phyloP scores from a whole-genome alignment of 37 sponge, comb jelly and placozoan genomes.

The Bolinopsis microptera region DNA sequence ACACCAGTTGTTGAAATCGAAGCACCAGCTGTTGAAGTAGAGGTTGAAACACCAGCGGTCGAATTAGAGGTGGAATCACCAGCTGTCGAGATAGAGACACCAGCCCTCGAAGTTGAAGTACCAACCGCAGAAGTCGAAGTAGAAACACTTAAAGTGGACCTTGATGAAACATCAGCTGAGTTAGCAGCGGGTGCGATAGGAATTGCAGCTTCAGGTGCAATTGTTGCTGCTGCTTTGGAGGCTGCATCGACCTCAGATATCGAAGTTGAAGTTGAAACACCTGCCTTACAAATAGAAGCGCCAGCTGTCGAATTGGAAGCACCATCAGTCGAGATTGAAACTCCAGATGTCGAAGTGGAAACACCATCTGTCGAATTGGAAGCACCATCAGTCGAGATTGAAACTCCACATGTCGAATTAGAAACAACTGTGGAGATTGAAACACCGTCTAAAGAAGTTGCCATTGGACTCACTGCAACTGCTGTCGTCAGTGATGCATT shows the following conservation, averaged over 20 bases:
- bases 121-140: not conserved
- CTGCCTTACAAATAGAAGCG: not conserved
- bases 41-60: no score
- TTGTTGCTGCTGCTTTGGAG: not conserved
- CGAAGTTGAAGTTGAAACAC: constrained; percentile 28
- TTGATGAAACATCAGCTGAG: not conserved
- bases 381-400: not conserved
- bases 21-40: not conserved
- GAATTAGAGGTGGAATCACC: not conserved
- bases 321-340: not conserved
- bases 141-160: no score
- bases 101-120: not conserved
- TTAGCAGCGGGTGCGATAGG: not conserved
- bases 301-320: not conserved
- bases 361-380: not conserved
- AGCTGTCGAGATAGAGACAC: not conserved
- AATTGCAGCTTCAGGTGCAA: not conserved
- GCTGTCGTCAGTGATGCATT: not conserved
- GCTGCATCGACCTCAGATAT: not conserved
- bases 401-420: not conserved
- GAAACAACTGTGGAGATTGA: not conserved
- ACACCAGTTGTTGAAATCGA: not conserved
- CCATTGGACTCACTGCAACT: not conserved
- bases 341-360: not conserved
- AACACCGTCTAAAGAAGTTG: no score